Evolutionary conservation across 92 coral and sea anemone genomes (phyloP), one percentile per base, ranked within the genome.

Genomic region (Ricordea florida): DNA sequence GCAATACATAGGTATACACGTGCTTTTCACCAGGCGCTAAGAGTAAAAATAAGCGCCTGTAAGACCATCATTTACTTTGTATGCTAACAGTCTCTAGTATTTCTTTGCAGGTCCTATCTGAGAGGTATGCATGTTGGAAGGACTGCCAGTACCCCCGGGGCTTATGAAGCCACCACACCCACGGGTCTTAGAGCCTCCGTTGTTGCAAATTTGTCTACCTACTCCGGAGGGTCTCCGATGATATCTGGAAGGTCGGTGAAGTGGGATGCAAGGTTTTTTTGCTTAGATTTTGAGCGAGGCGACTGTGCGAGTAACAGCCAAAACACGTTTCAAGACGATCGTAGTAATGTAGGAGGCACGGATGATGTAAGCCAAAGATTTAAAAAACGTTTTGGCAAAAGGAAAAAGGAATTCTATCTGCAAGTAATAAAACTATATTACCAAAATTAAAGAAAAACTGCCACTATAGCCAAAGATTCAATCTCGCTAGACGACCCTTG

Each of bases 111-210:
- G 65, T 23, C 37, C 17, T 41, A 56, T 28, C 60, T 66, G 21
- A 43, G 49, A 48, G 58, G 74, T 4, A 48, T 46, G 33, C 63
- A 70, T 36, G 17, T 69, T 41, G 24, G 25, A 15, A 79, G 87
- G 55, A 74, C 82, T 14, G 90, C 90, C 7, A 85, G 67, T 57
- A 88, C 89, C 45, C 93, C 93, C 1, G 93, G 93, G 2, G 57
- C 43, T 29, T 66, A 66, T 21, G 93, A 84, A 47, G 79, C 93
- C 11, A 62, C 40, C 47, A 84, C 84, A 4, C 93, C 93, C 0
- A 65, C 85, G 8, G 72, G 73, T 45, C 55, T 80, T 9, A 76
- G 74, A 35, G 91, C 91, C 20, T 22, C 83, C 3, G 87, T 69
- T 17, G 38, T 33, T 38, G 46, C 80, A 9, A 56, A 38, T 42